These are phyloP conservation scores for Pituophis catenifer DNA, from an alignment of 2,113 vertebrate species.

Conservation along the genomic window DNA sequence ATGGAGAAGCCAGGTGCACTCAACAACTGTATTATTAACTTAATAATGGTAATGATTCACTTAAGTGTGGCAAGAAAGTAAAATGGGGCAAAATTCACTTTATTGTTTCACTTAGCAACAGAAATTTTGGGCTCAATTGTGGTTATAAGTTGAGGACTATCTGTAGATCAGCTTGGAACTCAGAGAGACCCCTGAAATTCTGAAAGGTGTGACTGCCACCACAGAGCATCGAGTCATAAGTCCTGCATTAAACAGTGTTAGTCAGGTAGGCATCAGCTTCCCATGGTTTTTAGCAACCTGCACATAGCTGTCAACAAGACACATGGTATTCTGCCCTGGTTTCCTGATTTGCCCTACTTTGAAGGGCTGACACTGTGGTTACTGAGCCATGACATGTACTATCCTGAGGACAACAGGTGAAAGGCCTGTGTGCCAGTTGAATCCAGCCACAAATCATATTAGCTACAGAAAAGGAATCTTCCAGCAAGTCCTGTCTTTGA, in stretches of 20 bases:
- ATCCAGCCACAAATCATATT: not conserved
- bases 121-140: not conserved
- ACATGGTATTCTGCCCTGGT: not conserved
- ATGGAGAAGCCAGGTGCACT: not conserved
- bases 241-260: not conserved
- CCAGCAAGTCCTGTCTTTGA: not conserved
- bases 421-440: not conserved
- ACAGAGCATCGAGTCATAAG: not conserved
- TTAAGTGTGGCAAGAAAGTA: not conserved
- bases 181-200: not conserved
- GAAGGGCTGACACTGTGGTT: not conserved
- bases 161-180: not conserved
- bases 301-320: not conserved
- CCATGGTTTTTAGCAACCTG: not conserved
- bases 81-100: not conserved
- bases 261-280: not conserved
- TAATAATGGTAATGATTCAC: not conserved
- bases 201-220: not conserved
- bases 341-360: not conserved
- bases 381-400: not conserved
- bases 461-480: not conserved
- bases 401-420: not conserved
- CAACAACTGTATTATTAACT: not conserved
- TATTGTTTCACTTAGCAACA: not conserved
- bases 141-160: not conserved